phyloP scores from a whole-genome alignment of 2,797 vertebrate species.

The Phataginus tricuspis region DNA sequence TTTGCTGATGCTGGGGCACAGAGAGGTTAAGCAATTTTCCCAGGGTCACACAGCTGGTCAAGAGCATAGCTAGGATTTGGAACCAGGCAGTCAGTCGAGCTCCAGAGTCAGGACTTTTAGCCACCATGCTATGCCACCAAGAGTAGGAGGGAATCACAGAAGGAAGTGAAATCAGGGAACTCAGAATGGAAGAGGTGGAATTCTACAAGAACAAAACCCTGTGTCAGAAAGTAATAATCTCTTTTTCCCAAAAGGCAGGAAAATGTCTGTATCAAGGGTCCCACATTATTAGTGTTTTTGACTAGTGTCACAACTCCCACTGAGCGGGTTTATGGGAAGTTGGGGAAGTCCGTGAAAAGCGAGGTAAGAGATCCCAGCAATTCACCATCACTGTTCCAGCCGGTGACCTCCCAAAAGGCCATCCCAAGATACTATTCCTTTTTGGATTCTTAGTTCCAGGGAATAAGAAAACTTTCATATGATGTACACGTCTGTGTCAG shows the following conservation, averaged over 20 bases:
- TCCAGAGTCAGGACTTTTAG: not conserved
- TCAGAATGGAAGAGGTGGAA: not conserved
- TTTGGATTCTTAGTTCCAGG: not conserved
- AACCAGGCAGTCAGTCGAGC: not conserved
- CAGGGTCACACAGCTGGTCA: not conserved
- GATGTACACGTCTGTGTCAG: not conserved
- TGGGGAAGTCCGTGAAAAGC: not conserved
- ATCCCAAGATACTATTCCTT: not conserved
- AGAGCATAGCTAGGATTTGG: not conserved
- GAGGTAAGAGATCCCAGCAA: not conserved
- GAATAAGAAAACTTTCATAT: not conserved
- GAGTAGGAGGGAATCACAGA: not conserved
- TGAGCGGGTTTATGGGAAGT: not conserved
- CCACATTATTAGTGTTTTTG: not conserved
- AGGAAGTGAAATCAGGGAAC: not conserved
- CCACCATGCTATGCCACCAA: not conserved
- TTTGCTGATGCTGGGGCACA: not conserved
- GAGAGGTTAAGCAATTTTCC: not conserved
- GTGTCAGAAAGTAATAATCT: not conserved
- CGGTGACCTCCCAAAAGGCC: not conserved
- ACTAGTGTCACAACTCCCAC: not conserved
- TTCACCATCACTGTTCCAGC: not conserved
- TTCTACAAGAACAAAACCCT: not conserved
- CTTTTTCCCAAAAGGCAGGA: not conserved
- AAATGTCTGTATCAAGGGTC: not conserved